Percentiles rank a stretch among this genome's conserved stretches.
phyloP scores from a whole-genome alignment of 2,888 invertebrate species.

The Philereme vetulata region DNA sequence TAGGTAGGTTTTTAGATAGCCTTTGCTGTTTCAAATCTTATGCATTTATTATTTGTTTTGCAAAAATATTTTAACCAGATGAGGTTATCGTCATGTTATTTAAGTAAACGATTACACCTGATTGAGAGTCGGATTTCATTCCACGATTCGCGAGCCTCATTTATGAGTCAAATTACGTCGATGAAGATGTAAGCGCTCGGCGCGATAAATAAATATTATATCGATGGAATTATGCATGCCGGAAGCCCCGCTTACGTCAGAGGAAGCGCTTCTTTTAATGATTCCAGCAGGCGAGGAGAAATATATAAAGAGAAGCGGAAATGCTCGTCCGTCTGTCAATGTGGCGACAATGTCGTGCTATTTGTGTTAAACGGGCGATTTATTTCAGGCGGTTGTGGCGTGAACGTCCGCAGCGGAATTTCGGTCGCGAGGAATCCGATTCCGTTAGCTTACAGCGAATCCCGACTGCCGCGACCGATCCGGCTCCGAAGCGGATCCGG shows the following conservation, averaged over 20 bases:
- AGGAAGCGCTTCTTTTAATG: constrained; percentile 58
- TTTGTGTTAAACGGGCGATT: constrained; percentile 82
- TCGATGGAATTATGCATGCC: constrained; percentile 54
- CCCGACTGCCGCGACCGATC: constrained; percentile 45
- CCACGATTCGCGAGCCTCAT: constrained; percentile 41
- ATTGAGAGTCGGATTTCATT: constrained; percentile 36
- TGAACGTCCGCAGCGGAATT: constrained; percentile 81
- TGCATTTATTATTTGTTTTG: not conserved
- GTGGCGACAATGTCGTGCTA: constrained; percentile 79
- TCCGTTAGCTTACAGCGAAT: constrained; percentile 68
- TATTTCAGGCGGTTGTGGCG: constrained; percentile 81
- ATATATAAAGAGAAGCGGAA: constrained; percentile 78
- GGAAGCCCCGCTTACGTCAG: constrained; percentile 63
- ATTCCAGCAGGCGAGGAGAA: constrained; percentile 42
- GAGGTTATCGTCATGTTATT: not conserved
- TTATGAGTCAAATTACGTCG: constrained; percentile 57
- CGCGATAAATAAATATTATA: constrained; percentile 46
- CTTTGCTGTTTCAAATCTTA: constrained; percentile 16
- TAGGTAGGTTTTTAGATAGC: constrained; percentile 33
- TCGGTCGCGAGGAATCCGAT: constrained; percentile 78
- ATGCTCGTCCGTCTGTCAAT: constrained; percentile 76
- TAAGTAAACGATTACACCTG: not conserved
- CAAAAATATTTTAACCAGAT: not conserved
- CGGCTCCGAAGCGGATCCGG: constrained; percentile 35
- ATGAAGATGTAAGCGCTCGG: constrained; percentile 29